phyloP scores from a whole-genome alignment of 2,113 vertebrate species.

The Phainopepla nitens region DNA sequence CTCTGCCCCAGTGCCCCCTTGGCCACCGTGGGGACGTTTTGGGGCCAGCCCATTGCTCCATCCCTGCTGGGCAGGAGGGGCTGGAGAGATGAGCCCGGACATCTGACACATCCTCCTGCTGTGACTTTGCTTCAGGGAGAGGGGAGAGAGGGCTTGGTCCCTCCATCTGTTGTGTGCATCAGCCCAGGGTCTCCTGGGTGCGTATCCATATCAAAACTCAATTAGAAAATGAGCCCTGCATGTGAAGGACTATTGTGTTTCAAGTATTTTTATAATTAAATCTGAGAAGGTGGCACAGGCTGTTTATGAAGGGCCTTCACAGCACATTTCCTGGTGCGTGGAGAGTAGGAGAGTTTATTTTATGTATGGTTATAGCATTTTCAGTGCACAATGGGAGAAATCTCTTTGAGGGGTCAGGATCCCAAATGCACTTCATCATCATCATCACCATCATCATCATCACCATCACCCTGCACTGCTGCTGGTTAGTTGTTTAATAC shows the following conservation, averaged over 20 bases:
- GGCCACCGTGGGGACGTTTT: accelerated
- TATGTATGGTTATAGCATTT: not conserved
- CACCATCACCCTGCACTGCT: not conserved
- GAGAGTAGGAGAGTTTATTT: not conserved
- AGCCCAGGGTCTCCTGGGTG: not conserved
- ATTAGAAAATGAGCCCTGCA: conserved; percentile 19
- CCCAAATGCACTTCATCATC: not conserved
- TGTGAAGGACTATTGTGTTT: not conserved
- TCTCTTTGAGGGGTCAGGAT: not conserved
- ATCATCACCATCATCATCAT: not conserved
- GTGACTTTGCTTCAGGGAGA: not conserved
- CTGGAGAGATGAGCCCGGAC: not conserved
- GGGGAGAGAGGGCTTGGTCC: not conserved
- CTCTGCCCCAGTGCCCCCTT: not conserved
- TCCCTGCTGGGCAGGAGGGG: not conserved
- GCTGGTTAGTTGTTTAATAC: not conserved
- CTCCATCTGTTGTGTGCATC: not conserved
- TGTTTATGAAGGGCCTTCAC: not conserved
- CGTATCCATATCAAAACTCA: not conserved
- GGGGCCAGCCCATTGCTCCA: accelerated
- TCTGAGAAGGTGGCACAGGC: not conserved
- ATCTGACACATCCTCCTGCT: not conserved
- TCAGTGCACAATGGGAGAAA: not conserved
- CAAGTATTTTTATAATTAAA: conserved; percentile 8
- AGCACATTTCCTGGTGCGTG: accelerated